Conservation (phyloP, 1,140 invertebrate species). For the Habropoda laboriosa region DNA sequence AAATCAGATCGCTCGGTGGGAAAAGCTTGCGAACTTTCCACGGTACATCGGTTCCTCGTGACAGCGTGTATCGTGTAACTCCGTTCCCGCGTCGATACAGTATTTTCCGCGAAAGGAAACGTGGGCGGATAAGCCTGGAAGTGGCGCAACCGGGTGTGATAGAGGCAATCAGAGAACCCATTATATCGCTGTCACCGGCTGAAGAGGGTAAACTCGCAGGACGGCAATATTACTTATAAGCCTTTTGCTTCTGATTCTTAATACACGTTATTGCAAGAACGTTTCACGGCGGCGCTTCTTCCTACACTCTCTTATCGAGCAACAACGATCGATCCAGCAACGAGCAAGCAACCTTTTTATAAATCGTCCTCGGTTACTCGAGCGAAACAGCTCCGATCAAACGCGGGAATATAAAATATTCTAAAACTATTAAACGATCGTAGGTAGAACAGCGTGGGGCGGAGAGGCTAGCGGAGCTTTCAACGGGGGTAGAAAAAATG, state of each 20-base stretch:
- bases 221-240: slow-evolving; percentile 45
- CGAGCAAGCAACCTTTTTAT: not conserved
- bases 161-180: slow-evolving; percentile 55
- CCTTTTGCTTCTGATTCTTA: slow-evolving; percentile 42
- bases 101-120: slow-evolving; percentile 58
- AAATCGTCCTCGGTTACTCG: not conserved
- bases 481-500: not conserved
- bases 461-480: not conserved
- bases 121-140: slow-evolving; percentile 57
- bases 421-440: not conserved
- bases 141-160: slow-evolving; percentile 60
- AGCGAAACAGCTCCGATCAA: not conserved
- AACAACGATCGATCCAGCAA: not conserved
- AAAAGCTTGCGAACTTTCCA: slow-evolving; percentile 14
- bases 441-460: too few species aligned
- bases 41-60: slow-evolving; percentile 45
- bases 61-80: slow-evolving; percentile 28
- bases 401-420: slow-evolving; percentile 8
- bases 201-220: slow-evolving; percentile 46
- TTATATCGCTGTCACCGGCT: slow-evolving; percentile 54
- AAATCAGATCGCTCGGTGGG: not conserved
- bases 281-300: not conserved
- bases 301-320: not conserved
- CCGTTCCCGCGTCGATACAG: slow-evolving; percentile 34
- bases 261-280: slow-evolving; percentile 38